Evolutionary conservation across 1,140 invertebrate genomes (phyloP).

Genomic region (Eufriesea mexicana): DNA sequence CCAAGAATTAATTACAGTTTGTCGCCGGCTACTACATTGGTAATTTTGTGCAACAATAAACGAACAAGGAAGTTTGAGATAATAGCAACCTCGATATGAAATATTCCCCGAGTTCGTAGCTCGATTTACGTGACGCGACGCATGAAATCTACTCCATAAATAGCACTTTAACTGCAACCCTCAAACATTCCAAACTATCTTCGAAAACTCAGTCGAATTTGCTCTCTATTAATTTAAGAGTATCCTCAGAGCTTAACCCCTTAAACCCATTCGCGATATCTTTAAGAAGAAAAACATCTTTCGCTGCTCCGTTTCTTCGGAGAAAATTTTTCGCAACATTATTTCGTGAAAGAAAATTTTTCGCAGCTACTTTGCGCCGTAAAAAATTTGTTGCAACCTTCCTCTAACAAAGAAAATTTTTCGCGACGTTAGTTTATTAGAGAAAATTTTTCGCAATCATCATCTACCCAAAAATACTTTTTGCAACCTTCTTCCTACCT

Average conservation of each 20-base stretch:
- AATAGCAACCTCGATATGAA: neutral
- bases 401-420: too few species aligned
- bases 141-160: neutral
- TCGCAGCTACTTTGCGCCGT: too few species aligned
- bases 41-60: neutral
- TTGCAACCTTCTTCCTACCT: too few species aligned
- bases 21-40: neutral
- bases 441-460: too few species aligned
- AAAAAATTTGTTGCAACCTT: too few species aligned
- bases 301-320: too few species aligned
- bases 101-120: too few species aligned
- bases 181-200: neutral
- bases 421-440: too few species aligned
- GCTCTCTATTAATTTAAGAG: neutral
- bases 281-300: too few species aligned
- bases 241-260: neutral
- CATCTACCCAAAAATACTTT: too few species aligned
- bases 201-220: neutral
- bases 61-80: neutral
- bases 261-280: neutral
- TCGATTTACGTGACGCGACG: neutral
- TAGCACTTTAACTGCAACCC: neutral
- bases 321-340: too few species aligned
- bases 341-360: too few species aligned
- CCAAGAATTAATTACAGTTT: conserved; percentile 4